These are phyloP conservation scores for Monopterus albus DNA, from an alignment of 2,113 vertebrate species.

Conservation along the genomic window DNA sequence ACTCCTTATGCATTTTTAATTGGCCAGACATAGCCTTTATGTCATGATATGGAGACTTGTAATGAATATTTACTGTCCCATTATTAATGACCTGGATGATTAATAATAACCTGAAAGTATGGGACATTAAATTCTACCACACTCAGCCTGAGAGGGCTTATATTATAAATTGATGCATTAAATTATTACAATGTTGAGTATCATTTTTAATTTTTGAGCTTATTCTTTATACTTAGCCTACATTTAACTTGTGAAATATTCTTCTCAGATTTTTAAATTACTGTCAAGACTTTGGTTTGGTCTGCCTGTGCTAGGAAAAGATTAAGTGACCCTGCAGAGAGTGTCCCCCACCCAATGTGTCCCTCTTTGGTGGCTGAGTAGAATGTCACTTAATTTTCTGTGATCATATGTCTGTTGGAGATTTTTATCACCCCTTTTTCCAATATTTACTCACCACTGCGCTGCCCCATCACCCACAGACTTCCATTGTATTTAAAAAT, in stretches of 20 bases:
- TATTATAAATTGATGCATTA: slow-evolving; percentile 38
- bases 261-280: not conserved
- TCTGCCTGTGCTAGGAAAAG: slow-evolving; percentile 17
- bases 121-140: slow-evolving; percentile 88
- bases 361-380: slow-evolving; percentile 44
- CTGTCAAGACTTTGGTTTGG: slow-evolving; percentile 2
- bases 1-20: slow-evolving; percentile 98
- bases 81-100: slow-evolving; percentile 90
- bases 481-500: slow-evolving; percentile 37
- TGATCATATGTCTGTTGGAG: slow-evolving; percentile 56
- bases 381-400: slow-evolving; percentile 58
- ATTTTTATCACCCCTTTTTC: slow-evolving; percentile 48
- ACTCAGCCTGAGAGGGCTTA: slow-evolving; percentile 40
- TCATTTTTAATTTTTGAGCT: slow-evolving; percentile 31
- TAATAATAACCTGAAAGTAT: slow-evolving; percentile 89
- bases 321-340: slow-evolving; percentile 37
- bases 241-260: slow-evolving; percentile 6
- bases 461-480: slow-evolving; percentile 43
- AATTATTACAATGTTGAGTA: slow-evolving; percentile 37
- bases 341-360: slow-evolving; percentile 59
- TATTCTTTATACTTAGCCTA: slow-evolving; percentile 29
- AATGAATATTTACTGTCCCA: slow-evolving; percentile 96
- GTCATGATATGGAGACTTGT: slow-evolving; percentile 92
- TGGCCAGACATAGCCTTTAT: slow-evolving; percentile 91
- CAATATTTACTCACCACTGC: slow-evolving; percentile 60